Evolutionary conservation across 2,888 invertebrate species (phyloP).

Genomic region (Blastobasis adustella): DNA sequence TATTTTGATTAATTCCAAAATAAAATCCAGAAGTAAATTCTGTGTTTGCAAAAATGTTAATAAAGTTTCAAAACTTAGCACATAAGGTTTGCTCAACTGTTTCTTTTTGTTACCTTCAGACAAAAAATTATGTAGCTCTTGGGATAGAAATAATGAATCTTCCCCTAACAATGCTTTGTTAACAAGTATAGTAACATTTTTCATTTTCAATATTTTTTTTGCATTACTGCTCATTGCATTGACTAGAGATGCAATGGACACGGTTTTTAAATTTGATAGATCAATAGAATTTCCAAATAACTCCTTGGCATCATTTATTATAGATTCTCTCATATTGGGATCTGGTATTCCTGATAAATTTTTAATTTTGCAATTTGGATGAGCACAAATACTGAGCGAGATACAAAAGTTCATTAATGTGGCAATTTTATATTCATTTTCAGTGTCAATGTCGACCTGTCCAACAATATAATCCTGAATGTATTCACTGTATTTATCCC

Average conservation of each 20-base stretch:
- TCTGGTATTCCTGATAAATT: conserved; percentile 52
- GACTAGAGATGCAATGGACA: conserved; percentile 38
- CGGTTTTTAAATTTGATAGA: conserved; percentile 42
- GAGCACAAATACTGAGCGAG: conserved; percentile 52
- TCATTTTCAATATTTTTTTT: conserved; percentile 38
- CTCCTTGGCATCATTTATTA: conserved; percentile 49
- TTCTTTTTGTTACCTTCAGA: conserved; percentile 28
- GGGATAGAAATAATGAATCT: conserved; percentile 49
- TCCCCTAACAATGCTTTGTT: conserved; percentile 44
- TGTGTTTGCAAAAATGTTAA: conserved; percentile 67
- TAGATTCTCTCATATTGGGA: conserved; percentile 40
- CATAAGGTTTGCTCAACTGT: conserved; percentile 36
- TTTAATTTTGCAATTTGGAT: conserved; percentile 48
- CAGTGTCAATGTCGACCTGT: conserved; percentile 25
- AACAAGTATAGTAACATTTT: conserved; percentile 25
- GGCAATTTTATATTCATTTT: conserved; percentile 40
- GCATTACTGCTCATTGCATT: conserved; percentile 34
- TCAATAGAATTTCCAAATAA: conserved; percentile 42
- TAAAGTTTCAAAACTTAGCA: conserved; percentile 71
- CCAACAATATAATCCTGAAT: conserved; percentile 60
- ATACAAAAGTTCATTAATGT: conserved; percentile 49
- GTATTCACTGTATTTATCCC: conserved; percentile 71
- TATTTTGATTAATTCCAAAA: conserved; percentile 55
- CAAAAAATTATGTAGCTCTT: conserved; percentile 40
- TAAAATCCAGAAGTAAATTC: conserved; percentile 61